These are phyloP conservation scores for Spodoptera litura DNA, from an alignment of 1,140 invertebrate genomes.

Conservation along the genomic window DNA sequence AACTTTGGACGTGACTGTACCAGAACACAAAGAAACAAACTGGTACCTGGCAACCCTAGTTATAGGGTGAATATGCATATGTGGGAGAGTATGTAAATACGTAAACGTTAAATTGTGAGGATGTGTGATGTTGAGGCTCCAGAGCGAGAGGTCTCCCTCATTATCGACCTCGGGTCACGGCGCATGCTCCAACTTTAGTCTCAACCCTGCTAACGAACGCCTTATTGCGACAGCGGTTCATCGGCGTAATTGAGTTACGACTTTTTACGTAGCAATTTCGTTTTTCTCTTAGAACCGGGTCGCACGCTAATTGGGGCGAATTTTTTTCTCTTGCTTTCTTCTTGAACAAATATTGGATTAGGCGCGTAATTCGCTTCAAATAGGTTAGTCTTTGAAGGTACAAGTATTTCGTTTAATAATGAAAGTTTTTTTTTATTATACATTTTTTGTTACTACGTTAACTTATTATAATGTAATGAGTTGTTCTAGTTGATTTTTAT, in stretches of 20 bases:
- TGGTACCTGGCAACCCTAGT: slow-evolving; percentile 48
- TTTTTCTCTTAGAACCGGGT: slow-evolving; percentile 81
- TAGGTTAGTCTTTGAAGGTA: slow-evolving; percentile 63
- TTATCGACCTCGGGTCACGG: slow-evolving; percentile 84
- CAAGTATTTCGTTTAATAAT: slow-evolving; percentile 49
- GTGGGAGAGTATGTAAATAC: slow-evolving; percentile 84
- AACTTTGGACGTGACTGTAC: slow-evolving; percentile 3
- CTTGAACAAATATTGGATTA: slow-evolving; percentile 82
- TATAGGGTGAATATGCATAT: slow-evolving; percentile 83
- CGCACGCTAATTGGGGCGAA: slow-evolving; percentile 81
- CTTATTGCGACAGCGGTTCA: slow-evolving; percentile 84
- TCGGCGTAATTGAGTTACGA: slow-evolving; percentile 85
- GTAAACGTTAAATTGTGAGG: slow-evolving; percentile 81
- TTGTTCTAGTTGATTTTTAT: slow-evolving; percentile 35
- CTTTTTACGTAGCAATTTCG: slow-evolving; percentile 85
- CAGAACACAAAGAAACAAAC: neutral
- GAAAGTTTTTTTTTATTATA: slow-evolving; percentile 52
- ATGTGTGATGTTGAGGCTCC: slow-evolving; percentile 82
- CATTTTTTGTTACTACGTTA: slow-evolving; percentile 38
- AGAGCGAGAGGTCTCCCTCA: slow-evolving; percentile 81
- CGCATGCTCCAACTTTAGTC: slow-evolving; percentile 80
- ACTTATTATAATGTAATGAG: slow-evolving; percentile 47
- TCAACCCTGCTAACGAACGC: slow-evolving; percentile 77
- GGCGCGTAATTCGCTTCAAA: slow-evolving; percentile 65
- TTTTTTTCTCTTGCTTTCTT: slow-evolving; percentile 68